Evolutionary conservation across 2,888 invertebrate species (phyloP).

Genomic region (Aleiodes leptofemur): DNA sequence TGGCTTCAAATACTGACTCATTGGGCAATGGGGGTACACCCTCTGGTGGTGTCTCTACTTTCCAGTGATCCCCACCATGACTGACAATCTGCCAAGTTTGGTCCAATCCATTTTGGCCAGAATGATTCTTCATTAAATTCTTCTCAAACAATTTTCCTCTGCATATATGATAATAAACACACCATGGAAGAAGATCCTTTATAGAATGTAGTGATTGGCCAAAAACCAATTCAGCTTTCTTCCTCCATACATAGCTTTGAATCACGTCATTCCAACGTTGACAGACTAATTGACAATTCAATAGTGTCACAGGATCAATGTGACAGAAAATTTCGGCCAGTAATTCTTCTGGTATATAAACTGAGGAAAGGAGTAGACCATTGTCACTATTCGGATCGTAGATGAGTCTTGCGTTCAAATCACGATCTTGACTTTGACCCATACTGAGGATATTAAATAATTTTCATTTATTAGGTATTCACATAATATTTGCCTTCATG

Average conservation of each 20-base stretch:
- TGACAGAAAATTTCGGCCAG: conserved; percentile 74
- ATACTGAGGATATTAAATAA: conserved; percentile 35
- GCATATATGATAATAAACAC: conserved; percentile 74
- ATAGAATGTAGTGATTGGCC: conserved; percentile 62
- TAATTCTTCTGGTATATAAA: conserved; percentile 76
- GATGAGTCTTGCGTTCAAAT: background rate
- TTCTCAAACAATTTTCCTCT: conserved; percentile 73
- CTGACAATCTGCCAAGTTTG: conserved; percentile 73
- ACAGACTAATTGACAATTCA: conserved; percentile 76
- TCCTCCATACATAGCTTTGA: conserved; percentile 73
- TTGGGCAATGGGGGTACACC: conserved; percentile 75
- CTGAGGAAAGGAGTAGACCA: conserved; percentile 69
- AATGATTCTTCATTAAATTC: conserved; percentile 77
- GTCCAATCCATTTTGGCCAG: conserved; percentile 72
- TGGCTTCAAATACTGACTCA: conserved; percentile 73
- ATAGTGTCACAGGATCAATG: conserved; percentile 71
- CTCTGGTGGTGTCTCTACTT: conserved; percentile 75
- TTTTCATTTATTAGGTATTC: background rate
- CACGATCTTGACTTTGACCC: conserved; percentile 47
- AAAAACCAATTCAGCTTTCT: conserved; percentile 67
- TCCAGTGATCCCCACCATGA: conserved; percentile 75
- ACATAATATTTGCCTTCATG: too few relatives aligned
- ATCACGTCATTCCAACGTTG: conserved; percentile 76
- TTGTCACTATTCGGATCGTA: conserved; percentile 64
- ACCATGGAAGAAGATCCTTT: conserved; percentile 71